Percentiles rank a stretch among this genome's conserved stretches.
Conservation (phyloP, 1,140 invertebrate genomes). For the Orius laevigatus region DNA sequence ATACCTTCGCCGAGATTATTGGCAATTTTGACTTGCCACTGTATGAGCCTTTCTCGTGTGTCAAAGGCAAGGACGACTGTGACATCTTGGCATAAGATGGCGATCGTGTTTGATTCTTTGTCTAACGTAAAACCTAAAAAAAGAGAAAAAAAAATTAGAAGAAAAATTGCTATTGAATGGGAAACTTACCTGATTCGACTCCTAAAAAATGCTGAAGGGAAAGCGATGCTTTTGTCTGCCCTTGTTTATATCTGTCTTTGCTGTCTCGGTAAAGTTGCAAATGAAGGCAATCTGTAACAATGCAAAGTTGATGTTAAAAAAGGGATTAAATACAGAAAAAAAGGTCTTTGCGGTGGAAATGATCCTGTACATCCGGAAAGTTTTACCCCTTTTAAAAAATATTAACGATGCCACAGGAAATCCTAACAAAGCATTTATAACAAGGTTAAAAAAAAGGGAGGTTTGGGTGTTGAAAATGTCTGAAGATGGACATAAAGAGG, state of each 20-base stretch:
- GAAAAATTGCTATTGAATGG: slow-evolving; percentile 4
- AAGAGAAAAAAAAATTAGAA: background rate
- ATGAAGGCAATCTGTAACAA: slow-evolving; percentile 71
- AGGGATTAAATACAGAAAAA: too few relatives aligned
- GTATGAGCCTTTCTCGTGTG: slow-evolving; percentile 65
- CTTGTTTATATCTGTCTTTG: slow-evolving; percentile 72
- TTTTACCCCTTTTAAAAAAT: too few relatives aligned
- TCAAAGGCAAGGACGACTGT: slow-evolving; percentile 76
- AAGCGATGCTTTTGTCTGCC: slow-evolving; percentile 69
- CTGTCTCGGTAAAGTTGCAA: slow-evolving; percentile 76
- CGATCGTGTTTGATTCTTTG: slow-evolving; percentile 80
- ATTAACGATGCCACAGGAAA: too few relatives aligned
- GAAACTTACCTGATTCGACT: slow-evolving; percentile 48
- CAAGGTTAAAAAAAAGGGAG: too few relatives aligned
- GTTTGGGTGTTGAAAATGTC: too few relatives aligned
- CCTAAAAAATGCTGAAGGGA: slow-evolving; percentile 73
- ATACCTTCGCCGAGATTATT: slow-evolving; percentile 64
- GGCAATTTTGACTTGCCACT: slow-evolving; percentile 72
- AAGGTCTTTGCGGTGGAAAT: too few relatives aligned
- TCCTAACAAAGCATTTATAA: too few relatives aligned
- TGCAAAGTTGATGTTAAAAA: too few relatives aligned
- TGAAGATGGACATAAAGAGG: too few relatives aligned
- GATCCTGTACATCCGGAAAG: too few relatives aligned
- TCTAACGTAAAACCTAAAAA: slow-evolving; percentile 63
- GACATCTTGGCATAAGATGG: slow-evolving; percentile 76